These are phyloP conservation scores for Pseudomugil tenellus DNA, from an alignment of 2,797 vertebrate species.

Conservation along the genomic window DNA sequence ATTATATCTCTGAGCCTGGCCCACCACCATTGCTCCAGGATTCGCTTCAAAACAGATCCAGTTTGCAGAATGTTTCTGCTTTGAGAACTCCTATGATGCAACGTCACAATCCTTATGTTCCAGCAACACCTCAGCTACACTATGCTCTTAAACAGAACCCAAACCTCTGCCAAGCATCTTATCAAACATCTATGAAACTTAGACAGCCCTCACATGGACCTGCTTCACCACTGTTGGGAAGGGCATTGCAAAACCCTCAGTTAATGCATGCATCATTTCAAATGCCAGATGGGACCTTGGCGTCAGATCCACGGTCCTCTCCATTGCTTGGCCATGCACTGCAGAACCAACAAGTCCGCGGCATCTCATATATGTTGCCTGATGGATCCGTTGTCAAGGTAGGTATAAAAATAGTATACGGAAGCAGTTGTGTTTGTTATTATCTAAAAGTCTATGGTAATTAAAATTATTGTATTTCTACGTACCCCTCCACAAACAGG, in stretches of 20 bases:
- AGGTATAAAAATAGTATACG: slow-evolving; percentile 15
- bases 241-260: slow-evolving; percentile 71
- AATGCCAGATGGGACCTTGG: slow-evolving; percentile 67
- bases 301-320: slow-evolving; percentile 56
- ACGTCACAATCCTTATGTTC: slow-evolving; percentile 59
- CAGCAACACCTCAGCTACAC: slow-evolving; percentile 63
- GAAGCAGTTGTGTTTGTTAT: not conserved
- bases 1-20: slow-evolving; percentile 78
- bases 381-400: slow-evolving; percentile 76
- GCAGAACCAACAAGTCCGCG: slow-evolving; percentile 76
- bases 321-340: slow-evolving; percentile 74
- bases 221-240: slow-evolving; percentile 69
- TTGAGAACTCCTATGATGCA: slow-evolving; percentile 71
- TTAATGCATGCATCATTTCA: slow-evolving; percentile 71
- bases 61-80: slow-evolving; percentile 70
- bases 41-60: slow-evolving; percentile 75
- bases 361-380: slow-evolving; percentile 74
- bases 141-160: slow-evolving; percentile 73
- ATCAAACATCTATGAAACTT: slow-evolving; percentile 62
- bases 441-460: not conserved
- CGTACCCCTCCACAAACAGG: slow-evolving; percentile 38
- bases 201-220: slow-evolving; percentile 55
- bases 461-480: slow-evolving; percentile 3
- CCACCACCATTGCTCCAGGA: slow-evolving; percentile 77
- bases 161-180: slow-evolving; percentile 72